Evolutionary conservation across 1,140 invertebrate genomes (phyloP).

Genomic region (Macrotrachela quadricornifera): DNA sequence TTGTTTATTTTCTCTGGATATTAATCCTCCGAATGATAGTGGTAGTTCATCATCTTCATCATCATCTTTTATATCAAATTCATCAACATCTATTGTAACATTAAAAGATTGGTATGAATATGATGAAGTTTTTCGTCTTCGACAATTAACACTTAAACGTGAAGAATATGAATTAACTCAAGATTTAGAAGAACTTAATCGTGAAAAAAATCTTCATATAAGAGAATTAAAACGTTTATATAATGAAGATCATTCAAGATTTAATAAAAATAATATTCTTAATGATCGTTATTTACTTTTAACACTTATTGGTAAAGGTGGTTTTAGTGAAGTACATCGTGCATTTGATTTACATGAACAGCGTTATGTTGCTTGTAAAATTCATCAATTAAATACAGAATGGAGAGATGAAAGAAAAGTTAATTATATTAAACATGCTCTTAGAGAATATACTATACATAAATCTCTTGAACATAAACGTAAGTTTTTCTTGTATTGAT

Average conservation of each 20-base stretch:
- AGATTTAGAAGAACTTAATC: slow-evolving; percentile 92
- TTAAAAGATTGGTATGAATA: slow-evolving; percentile 33
- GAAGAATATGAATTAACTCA: slow-evolving; percentile 89
- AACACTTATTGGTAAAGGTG: slow-evolving; percentile 90
- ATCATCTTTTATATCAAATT: too few relatives aligned
- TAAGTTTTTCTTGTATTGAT: slow-evolving; percentile 32
- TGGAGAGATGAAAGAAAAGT: slow-evolving; percentile 99
- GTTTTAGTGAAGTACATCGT: slow-evolving; percentile 96
- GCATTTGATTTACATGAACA: slow-evolving; percentile 92
- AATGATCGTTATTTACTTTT: slow-evolving; percentile 80
- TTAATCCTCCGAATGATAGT: too few relatives aligned
- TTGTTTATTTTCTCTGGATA: too few relatives aligned
- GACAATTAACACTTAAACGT: slow-evolving; percentile 86
- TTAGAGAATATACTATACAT: slow-evolving; percentile 98
- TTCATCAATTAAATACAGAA: slow-evolving; percentile 97
- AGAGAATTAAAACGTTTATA: slow-evolving; percentile 93
- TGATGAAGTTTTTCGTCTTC: slow-evolving; percentile 46
- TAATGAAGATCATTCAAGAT: slow-evolving; percentile 79
- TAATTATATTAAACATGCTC: slow-evolving; percentile 99
- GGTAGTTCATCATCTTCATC: too few relatives aligned
- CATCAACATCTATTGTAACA: too few relatives aligned
- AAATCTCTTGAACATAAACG: slow-evolving; percentile 84
- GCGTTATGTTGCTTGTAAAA: slow-evolving; percentile 95
- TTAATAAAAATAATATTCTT: slow-evolving; percentile 33
- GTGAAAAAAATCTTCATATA: slow-evolving; percentile 92